These are phyloP conservation scores for Ctenopoma kingsleyae DNA, from an alignment of 2,797 vertebrate genomes.

Conservation along the genomic window DNA sequence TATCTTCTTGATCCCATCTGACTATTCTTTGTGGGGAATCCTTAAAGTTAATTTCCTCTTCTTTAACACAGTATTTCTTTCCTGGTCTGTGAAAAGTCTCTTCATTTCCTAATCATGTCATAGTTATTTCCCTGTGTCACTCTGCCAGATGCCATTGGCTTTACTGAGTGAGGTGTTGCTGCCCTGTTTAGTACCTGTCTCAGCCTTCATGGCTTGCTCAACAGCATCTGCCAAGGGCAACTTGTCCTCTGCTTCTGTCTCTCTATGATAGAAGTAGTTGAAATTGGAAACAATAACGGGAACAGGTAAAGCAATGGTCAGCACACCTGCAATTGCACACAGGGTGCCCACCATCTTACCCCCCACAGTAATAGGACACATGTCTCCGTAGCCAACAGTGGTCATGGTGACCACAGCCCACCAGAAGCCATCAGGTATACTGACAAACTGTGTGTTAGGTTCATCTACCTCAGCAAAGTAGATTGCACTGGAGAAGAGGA, in stretches of 20 bases:
- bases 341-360: slow-evolving; percentile 96
- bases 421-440: slow-evolving; percentile 98
- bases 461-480: slow-evolving; percentile 97
- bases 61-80: not conserved
- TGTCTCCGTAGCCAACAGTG: slow-evolving; percentile 97
- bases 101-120: not conserved
- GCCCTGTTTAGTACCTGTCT: slow-evolving; percentile 67
- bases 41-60: slow-evolving; percentile 4
- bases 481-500: slow-evolving; percentile 96
- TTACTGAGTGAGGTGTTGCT: slow-evolving; percentile 90
- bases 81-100: slow-evolving; percentile 26
- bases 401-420: slow-evolving; percentile 99
- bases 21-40: slow-evolving; percentile 7
- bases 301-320: slow-evolving; percentile 97
- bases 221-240: slow-evolving; percentile 80
- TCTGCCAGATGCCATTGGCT: slow-evolving; percentile 85
- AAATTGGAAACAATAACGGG: slow-evolving; percentile 98
- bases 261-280: slow-evolving; percentile 98
- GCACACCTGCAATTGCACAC: slow-evolving; percentile 95
- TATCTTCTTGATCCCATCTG: slow-evolving; percentile 7
- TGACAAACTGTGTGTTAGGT: slow-evolving; percentile 94
- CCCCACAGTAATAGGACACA: slow-evolving; percentile 94
- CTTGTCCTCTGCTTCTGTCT: slow-evolving; percentile 94
- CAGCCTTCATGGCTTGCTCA: slow-evolving; percentile 80
- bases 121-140: slow-evolving; percentile 78